phyloP scores from a whole-genome alignment of 2,797 vertebrate species.

The Chromis chromis region DNA sequence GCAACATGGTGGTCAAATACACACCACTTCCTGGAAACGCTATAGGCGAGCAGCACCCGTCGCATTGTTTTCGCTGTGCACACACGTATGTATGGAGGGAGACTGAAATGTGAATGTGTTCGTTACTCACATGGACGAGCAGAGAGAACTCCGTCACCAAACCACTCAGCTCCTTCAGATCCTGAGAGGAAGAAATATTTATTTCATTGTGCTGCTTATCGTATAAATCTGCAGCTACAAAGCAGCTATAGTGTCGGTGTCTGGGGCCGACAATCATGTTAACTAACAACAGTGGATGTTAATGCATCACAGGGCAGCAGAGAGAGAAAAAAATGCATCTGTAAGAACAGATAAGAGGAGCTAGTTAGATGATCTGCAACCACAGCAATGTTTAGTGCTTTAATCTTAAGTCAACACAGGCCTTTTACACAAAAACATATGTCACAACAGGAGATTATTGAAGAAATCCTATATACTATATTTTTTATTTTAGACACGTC shows the following conservation, averaged over 20 bases:
- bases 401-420: not conserved
- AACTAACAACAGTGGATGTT: slow-evolving; percentile 11
- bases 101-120: slow-evolving; percentile 10
- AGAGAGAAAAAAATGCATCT: not conserved
- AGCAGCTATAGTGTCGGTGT: not conserved
- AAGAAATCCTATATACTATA: too few relatives aligned
- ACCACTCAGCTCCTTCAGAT: slow-evolving; percentile 90
- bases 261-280: not conserved
- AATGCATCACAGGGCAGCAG: not conserved
- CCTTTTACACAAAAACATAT: not conserved
- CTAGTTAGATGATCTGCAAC: slow-evolving; percentile 6
- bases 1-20: slow-evolving; percentile 60
- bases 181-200: slow-evolving; percentile 78
- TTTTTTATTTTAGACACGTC: not conserved
- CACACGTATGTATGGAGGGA: slow-evolving; percentile 31
- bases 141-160: slow-evolving; percentile 93
- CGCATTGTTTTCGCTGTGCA: slow-evolving; percentile 56
- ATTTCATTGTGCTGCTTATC: slow-evolving; percentile 16
- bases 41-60: slow-evolving; percentile 43
- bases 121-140: slow-evolving; percentile 92
- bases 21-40: slow-evolving; percentile 61
- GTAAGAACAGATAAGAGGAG: slow-evolving; percentile 7
- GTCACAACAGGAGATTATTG: not conserved
- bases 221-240: slow-evolving; percentile 18
- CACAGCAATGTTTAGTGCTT: slow-evolving; percentile 3